Evolutionary conservation across 2,888 invertebrate species (phyloP), one percentile per base, ranked within the genome.

Genomic region (Meandrusa payeni): DNA sequence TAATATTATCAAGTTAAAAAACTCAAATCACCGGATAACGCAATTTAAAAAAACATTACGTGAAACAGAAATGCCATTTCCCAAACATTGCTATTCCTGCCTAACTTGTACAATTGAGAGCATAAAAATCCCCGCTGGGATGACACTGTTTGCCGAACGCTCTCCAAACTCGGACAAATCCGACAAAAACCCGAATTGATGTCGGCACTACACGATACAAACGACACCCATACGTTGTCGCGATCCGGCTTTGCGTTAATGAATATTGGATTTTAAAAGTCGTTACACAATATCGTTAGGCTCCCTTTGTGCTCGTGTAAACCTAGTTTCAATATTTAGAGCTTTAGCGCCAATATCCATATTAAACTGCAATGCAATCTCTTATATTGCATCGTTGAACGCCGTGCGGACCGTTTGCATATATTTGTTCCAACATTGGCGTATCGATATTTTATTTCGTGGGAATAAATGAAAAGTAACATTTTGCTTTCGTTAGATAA

Each of bases 241-340:
- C 38, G 42, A 55, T 51, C 50, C 50, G 50, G 51, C 48, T 53
- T 50, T 48, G 43, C 51, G 46, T 48, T 58, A 57, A 56, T 57
- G 55, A 58, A 52, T 55, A 54, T 54, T 52, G 52, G 50, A 51
- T 48, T 59, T 56, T 54, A 53, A 52, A 55, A 53, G 52, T 51
- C 50, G 49, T 49, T 54, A 51, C 51, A 41, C 48, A 48, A 51
- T 53, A 51, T 47, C 48, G 32, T 47, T 47, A 44, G 40, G 37
- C 41, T 41, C 49, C 31, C 44, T 46, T 41, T 48, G 41, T 48
- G 43, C 37, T 37, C 37, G 43, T 37, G 43, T 43, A 43, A 44
- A 44, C 43, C 38, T 38, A 38, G 43, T 44, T 44, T 44, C 38
- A 44, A 38, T 44, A 39, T 43, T 38, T 44, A 44, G 27, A 33